phyloP scores from a whole-genome alignment of 2,797 vertebrate genomes.

The Neoniphon sammara region DNA sequence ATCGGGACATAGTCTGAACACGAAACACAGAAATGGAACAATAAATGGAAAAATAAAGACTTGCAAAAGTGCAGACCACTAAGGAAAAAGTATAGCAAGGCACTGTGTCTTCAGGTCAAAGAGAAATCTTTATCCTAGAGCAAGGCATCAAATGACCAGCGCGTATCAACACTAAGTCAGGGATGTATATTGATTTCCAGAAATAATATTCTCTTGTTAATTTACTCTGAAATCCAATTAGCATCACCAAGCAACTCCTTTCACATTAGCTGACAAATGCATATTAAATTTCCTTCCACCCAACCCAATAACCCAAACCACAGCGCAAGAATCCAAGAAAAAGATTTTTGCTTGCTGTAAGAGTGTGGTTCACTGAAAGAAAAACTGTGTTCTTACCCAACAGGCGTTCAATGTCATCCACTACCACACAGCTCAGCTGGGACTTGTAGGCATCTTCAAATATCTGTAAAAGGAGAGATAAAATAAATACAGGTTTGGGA shows the following conservation, averaged over 20 bases:
- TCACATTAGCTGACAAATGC: neutral
- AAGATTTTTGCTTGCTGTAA: neutral
- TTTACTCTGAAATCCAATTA: neutral
- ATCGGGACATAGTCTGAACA: conserved; percentile 95
- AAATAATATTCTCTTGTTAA: neutral
- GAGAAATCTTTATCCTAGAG: no score
- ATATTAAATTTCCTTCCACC: neutral
- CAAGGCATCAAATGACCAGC: no score
- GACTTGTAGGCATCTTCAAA: conserved; percentile 98
- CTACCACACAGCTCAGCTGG: conserved; percentile 96
- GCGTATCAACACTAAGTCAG: no score
- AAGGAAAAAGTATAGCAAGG: no score
- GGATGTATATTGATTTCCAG: no score
- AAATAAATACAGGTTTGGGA: neutral
- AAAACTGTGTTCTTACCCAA: conserved; percentile 84
- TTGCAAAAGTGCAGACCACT: no score
- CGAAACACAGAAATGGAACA: neutral
- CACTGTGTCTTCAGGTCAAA: no score
- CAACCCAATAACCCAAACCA: neutral
- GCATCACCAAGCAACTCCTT: neutral
- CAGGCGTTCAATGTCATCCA: conserved; percentile 95
- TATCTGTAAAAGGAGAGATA: conserved; percentile 81
- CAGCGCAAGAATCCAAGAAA: neutral
- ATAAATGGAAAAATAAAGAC: no score
- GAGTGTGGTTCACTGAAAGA: neutral